phyloP scores from a whole-genome alignment of 2,797 vertebrate genomes.

The Agapornis canus region DNA sequence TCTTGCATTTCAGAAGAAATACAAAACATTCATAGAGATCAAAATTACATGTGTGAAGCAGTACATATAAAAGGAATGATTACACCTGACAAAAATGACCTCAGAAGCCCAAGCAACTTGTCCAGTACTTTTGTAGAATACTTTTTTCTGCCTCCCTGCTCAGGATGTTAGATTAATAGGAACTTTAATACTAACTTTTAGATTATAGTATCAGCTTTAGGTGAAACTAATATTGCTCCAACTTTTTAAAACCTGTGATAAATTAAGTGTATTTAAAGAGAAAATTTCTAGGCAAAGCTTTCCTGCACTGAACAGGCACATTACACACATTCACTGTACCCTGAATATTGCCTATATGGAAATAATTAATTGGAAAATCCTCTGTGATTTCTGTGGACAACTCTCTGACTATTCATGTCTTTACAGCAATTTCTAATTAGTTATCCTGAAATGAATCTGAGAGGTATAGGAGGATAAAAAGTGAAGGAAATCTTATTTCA shows the following conservation, averaged over 20 bases:
- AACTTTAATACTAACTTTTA: constrained; percentile 2
- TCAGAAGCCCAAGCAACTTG: background rate
- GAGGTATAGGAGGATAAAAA: background rate
- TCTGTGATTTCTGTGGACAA: background rate
- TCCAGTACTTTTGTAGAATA: background rate
- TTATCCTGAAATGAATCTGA: background rate
- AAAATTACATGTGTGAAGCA: background rate
- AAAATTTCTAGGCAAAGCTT: background rate
- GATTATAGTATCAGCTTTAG: background rate
- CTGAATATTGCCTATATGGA: background rate
- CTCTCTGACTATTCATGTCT: background rate
- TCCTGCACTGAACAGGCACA: constrained; percentile 1
- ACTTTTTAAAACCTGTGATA: background rate
- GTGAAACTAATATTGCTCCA: background rate
- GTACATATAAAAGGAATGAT: background rate
- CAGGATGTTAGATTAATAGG: constrained; percentile 13
- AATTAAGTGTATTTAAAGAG: constrained; percentile 38
- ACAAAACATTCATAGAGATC: background rate
- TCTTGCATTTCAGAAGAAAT: background rate
- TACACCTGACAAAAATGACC: background rate
- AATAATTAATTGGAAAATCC: background rate
- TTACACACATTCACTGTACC: background rate
- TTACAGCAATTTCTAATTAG: background rate
- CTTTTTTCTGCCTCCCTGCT: background rate
- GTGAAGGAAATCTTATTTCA: background rate